These are phyloP conservation scores for Hesperia comma DNA, from an alignment of 2,888 invertebrate species.

Conservation along the genomic window DNA sequence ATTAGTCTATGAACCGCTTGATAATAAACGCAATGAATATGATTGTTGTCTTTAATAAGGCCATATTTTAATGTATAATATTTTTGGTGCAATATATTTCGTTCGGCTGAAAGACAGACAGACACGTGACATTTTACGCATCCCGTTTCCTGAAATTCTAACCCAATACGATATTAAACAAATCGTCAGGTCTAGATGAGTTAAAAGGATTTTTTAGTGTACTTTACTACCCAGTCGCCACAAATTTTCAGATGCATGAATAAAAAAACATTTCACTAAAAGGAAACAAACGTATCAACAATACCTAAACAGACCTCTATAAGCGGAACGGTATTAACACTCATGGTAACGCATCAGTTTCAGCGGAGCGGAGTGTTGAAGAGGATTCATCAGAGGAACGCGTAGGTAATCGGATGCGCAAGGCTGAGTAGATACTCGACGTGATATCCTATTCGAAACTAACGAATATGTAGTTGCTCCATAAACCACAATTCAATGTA, in stretches of 20 bases:
- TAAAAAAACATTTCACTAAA: too few species aligned
- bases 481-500: conserved; percentile 4
- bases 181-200: too few species aligned
- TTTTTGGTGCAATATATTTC: too few species aligned
- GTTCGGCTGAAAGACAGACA: too few species aligned
- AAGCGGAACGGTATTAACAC: not conserved
- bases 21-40: conserved; percentile 16
- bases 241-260: too few species aligned
- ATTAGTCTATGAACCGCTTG: conserved; percentile 25
- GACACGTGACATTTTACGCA: too few species aligned
- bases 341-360: not conserved
- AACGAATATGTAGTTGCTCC: not conserved
- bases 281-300: not conserved
- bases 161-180: too few species aligned
- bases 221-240: too few species aligned
- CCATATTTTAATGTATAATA: too few species aligned
- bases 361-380: not conserved
- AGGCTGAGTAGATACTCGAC: not conserved
- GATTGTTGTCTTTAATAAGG: not conserved
- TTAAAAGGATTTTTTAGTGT: too few species aligned
- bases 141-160: too few species aligned
- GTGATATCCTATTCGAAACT: conserved; percentile 3
- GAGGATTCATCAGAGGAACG: not conserved
- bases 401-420: not conserved
- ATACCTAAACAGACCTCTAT: not conserved